phyloP scores from a whole-genome alignment of 2,113 vertebrate genomes.

The Numenius arquata region DNA sequence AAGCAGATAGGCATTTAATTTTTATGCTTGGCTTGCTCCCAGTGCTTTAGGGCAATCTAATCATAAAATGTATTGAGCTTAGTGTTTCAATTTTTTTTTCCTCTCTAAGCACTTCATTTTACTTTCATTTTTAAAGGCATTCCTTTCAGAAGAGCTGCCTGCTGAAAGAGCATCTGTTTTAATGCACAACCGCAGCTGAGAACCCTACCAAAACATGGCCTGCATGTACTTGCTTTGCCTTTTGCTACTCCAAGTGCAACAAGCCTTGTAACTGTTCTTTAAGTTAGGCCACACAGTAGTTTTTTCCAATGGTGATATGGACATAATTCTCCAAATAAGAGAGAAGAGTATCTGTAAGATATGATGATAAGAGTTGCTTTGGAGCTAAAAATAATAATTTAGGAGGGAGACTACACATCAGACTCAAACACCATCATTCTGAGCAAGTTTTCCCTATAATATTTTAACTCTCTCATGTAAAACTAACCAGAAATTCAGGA shows the following conservation, averaged over 20 bases:
- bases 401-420: neutral
- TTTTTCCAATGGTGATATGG: neutral
- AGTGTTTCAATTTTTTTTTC: neutral
- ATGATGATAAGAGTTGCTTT: neutral
- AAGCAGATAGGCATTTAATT: neutral
- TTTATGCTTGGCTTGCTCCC: neutral
- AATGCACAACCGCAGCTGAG: neutral
- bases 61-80: neutral
- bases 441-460: neutral
- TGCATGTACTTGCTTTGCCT: neutral
- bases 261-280: neutral
- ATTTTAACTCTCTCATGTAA: neutral
- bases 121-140: neutral
- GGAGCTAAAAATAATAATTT: neutral
- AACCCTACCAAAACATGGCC: neutral
- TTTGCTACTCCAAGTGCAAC: neutral
- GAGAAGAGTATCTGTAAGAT: rapidly evolving
- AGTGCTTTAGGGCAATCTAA: neutral
- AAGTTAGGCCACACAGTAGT: neutral
- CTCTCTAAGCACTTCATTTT: neutral
- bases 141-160: neutral
- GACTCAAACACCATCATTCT: neutral
- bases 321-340: neutral
- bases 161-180: neutral
- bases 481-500: neutral